A percentile compares a stretch with the other conserved stretches of the same genome.
Evolutionary conservation across 2,888 invertebrate genomes (phyloP).

Genomic region (Caenorhabditis sp.): DNA sequence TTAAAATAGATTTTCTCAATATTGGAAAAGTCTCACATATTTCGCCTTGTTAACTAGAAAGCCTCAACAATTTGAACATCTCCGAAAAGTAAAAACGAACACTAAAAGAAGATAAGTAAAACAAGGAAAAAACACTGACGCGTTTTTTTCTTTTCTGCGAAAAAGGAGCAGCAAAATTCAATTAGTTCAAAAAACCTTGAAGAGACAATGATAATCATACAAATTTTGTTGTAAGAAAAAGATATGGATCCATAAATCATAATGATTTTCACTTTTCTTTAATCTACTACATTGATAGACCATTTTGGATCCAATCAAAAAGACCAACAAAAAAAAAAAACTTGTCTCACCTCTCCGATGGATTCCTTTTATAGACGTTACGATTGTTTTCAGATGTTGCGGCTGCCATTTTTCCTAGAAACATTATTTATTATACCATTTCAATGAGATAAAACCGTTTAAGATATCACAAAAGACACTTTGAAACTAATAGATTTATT

Average conservation of each 20-base stretch:
- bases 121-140: not conserved
- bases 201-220: not conserved
- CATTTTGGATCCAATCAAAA: not conserved
- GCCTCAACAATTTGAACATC: too few relatives aligned
- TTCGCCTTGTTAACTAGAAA: too few relatives aligned
- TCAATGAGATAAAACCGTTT: too few relatives aligned
- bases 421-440: not conserved
- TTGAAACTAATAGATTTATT: too few relatives aligned
- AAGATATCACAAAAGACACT: too few relatives aligned
- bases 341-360: conserved; percentile 27
- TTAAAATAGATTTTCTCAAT: too few relatives aligned
- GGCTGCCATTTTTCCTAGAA: not conserved
- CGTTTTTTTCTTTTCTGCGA: not conserved
- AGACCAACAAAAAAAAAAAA: not conserved
- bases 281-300: not conserved
- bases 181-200: not conserved
- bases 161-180: not conserved
- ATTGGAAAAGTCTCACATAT: too few relatives aligned
- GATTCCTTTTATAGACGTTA: conserved; percentile 28
- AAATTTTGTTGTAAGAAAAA: not conserved
- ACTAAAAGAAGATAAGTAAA: not conserved
- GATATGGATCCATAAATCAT: not conserved
- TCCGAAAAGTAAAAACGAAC: not conserved
- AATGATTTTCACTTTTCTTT: not conserved
- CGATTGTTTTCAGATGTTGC: not conserved